Percentiles rank a stretch among this genome's conserved stretches.
Evolutionary conservation across 2,797 vertebrate genomes (phyloP).

Genomic region (Cryptoblepharus egeriae): DNA sequence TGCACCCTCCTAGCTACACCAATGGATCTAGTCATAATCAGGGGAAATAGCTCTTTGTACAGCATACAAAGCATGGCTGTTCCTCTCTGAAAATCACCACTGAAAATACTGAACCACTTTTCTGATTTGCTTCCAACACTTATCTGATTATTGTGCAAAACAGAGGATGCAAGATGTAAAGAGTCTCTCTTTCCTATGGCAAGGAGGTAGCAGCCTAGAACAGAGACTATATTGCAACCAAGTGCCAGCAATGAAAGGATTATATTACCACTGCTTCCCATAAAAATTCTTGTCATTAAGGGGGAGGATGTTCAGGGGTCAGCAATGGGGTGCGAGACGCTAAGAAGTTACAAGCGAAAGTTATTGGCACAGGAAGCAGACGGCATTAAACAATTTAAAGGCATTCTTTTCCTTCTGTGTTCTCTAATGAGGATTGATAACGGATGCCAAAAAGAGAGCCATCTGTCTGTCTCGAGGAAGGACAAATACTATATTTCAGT

Average conservation of each 20-base stretch:
- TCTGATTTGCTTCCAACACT: background rate
- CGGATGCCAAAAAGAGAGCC: conserved; percentile 20
- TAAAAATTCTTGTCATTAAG: background rate
- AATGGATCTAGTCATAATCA: background rate
- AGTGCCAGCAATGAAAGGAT: background rate
- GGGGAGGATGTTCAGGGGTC: background rate
- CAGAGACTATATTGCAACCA: background rate
- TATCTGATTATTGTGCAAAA: background rate
- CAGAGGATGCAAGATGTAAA: too few relatives aligned
- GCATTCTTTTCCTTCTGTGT: conserved; percentile 23
- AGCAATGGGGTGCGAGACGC: background rate
- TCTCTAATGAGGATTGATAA: conserved; percentile 29
- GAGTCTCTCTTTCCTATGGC: background rate
- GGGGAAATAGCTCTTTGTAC: background rate
- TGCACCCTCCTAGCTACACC: too few relatives aligned
- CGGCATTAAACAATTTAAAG: conserved; percentile 12
- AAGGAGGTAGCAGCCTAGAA: background rate
- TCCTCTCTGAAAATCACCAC: background rate
- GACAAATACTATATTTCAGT: conserved; percentile 21
- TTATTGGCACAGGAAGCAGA: background rate
- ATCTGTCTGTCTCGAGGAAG: conserved; percentile 2
- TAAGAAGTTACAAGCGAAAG: conserved; percentile 11
- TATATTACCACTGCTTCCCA: background rate
- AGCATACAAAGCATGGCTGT: background rate
- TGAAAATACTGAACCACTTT: background rate